Percentiles rank a stretch among this genome's conserved stretches.
phyloP scores from a whole-genome alignment of 2,888 invertebrate species.

The Tanypteryx hageni region DNA sequence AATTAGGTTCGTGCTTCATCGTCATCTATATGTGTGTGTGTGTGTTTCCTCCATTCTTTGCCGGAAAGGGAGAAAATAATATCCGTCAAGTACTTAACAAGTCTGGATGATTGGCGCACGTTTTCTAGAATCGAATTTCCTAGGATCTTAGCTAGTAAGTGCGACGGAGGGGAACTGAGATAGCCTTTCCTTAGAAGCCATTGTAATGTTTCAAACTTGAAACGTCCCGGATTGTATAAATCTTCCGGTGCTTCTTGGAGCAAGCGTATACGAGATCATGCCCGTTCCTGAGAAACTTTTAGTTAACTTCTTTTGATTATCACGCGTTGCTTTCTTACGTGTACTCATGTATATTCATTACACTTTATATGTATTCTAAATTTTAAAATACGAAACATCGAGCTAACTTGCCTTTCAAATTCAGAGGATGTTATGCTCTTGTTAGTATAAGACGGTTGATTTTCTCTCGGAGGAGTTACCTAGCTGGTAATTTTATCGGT shows the following conservation, averaged over 20 bases:
- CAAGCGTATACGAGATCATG: too few relatives aligned
- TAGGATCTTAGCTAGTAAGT: neutral
- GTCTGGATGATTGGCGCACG: neutral
- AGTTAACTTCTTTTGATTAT: too few relatives aligned
- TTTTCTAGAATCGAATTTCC: neutral
- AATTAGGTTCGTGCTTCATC: slow-evolving; percentile 2
- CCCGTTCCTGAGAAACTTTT: too few relatives aligned
- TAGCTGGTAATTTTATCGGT: too few relatives aligned
- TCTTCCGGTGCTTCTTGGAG: neutral
- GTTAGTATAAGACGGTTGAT: too few relatives aligned
- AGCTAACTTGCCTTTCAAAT: too few relatives aligned
- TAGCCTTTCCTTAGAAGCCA: neutral
- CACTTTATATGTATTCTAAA: too few relatives aligned
- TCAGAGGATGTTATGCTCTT: too few relatives aligned
- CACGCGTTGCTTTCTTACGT: too few relatives aligned
- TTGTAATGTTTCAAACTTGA: neutral
- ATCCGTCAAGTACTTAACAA: neutral
- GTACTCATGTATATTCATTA: too few relatives aligned
- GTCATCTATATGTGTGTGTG: neutral
- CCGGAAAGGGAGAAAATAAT: neutral
- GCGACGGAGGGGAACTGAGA: neutral
- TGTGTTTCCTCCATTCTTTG: neutral
- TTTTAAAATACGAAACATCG: too few relatives aligned
- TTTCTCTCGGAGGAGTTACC: too few relatives aligned
- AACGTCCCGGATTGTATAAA: neutral